Base-by-base conservation (phyloP, 2,888 invertebrate species). In the Scaptomyza reducta region DNA sequence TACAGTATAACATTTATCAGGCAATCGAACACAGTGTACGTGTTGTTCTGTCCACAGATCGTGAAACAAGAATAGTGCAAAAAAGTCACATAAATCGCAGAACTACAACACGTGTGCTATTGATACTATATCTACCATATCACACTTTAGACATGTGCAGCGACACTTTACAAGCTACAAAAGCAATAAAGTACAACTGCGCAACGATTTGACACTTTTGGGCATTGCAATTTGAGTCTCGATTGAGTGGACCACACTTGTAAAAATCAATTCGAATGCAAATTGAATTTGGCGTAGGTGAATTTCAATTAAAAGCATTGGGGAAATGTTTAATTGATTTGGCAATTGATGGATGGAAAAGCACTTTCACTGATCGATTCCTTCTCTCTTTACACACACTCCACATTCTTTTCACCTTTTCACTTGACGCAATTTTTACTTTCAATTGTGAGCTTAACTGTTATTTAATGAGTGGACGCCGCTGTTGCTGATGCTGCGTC, bases 371-470 rank as follows among this genome's bases (percentile, higher is more conserved):
- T 41, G 54, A 9, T 50, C 27, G 40, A 22, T 47, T 45, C 16
- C 29, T 25, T 5, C 2, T 25, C 31, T 31, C n/a, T n/a, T n/a
- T n/a, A n/a, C n/a, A n/a, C n/a, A n/a, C n/a, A n/a, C n/a, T n/a
- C 14, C 51, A 14, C 31, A 69, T 68, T 71, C 77, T 73, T 72
- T 71, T 67, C 53, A 31, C 54, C n/a, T n/a, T n/a, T n/a, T n/a
- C 63, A 33, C 44, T 75, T 50, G 29, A 47, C 42, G 58, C 40
- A 57, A 58, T 83, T 80, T 80, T 83, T 69, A 78, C 87, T 83
- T 83, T 84, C 85, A 67, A 65, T 79, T 74, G 61, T 68, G 35
- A 46, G 70, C 63, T 70, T 84, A 81, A 86, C 83, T 65, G 77
- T 78, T 84, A 74, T 74, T 83, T 81, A 83, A 84, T 75, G 78